phyloP scores from a whole-genome alignment of 2,888 invertebrate genomes.

The Diplazon laetatorius region DNA sequence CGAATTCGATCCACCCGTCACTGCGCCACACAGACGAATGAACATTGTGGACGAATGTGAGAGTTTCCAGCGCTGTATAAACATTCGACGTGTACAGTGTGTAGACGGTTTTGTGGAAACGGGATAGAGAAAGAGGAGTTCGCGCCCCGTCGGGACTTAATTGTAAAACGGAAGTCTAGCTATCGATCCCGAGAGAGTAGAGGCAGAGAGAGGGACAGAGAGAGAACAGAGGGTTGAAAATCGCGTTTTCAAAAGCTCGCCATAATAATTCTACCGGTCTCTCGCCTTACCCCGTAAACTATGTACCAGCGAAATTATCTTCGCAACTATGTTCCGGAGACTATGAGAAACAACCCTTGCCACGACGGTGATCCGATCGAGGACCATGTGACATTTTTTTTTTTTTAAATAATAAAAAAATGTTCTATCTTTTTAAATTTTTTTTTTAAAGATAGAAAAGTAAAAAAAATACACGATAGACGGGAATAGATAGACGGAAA shows the following conservation, averaged over 20 bases:
- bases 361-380: conserved; percentile 1
- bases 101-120: background rate
- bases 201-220: conserved; percentile 2
- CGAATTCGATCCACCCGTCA: conserved; percentile 21
- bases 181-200: conserved; percentile 69
- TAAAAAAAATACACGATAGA: too few relatives aligned
- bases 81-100: background rate
- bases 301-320: too few relatives aligned
- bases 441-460: too few relatives aligned
- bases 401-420: too few relatives aligned
- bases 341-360: conserved; percentile 8
- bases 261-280: conserved; percentile 55
- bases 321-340: too few relatives aligned
- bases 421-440: too few relatives aligned
- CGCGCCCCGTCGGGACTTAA: conserved; percentile 68
- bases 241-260: conserved; percentile 40
- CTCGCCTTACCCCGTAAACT: too few relatives aligned
- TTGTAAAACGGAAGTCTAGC: conserved; percentile 75
- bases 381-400: too few relatives aligned
- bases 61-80: background rate
- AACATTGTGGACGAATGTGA: conserved; percentile 13
- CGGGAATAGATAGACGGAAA: too few relatives aligned
- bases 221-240: conserved; percentile 30
- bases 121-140: conserved; percentile 26
- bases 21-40: conserved; percentile 22